Evolutionary conservation across 2,888 invertebrate genomes (phyloP).

Genomic region (Nymphalis c-album): DNA sequence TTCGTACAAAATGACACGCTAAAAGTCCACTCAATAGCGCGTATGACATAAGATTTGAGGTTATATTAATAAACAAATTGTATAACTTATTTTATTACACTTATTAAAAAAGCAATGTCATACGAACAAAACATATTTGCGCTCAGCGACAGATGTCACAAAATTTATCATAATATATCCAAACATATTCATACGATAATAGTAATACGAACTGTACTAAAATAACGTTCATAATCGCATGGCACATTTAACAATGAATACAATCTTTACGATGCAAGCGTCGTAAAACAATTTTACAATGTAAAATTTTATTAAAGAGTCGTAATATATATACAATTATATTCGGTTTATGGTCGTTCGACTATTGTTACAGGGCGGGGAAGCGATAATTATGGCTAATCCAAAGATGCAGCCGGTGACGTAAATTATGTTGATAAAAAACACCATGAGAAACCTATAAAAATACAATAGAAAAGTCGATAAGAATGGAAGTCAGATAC

Average conservation of each 20-base stretch:
- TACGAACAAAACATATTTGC: constrained; percentile 25
- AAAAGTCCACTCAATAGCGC: neutral
- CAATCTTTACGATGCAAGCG: constrained; percentile 38
- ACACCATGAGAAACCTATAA: neutral
- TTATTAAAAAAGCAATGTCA: constrained; percentile 30
- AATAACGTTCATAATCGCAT: constrained; percentile 13
- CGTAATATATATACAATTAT: constrained; percentile 50
- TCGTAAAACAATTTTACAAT: constrained; percentile 46
- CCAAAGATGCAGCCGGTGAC: constrained; percentile 9
- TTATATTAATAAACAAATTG: neutral
- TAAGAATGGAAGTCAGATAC: neutral
- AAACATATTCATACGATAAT: constrained; percentile 3
- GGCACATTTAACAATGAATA: constrained; percentile 35
- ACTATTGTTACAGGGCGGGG: constrained; percentile 38
- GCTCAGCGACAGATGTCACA: constrained; percentile 45
- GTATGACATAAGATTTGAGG: neutral
- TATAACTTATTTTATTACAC: constrained; percentile 6
- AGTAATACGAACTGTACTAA: neutral
- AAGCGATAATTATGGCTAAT: constrained; percentile 5
- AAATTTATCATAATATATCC: constrained; percentile 5
- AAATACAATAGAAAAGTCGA: neutral
- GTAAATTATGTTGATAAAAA: constrained; percentile 3
- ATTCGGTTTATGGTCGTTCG: constrained; percentile 44
- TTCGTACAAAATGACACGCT: too few species aligned
- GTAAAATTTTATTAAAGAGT: constrained; percentile 52